These are phyloP conservation scores for Melanerpes aurifrons DNA, from an alignment of 2,113 vertebrate species.

Conservation along the genomic window DNA sequence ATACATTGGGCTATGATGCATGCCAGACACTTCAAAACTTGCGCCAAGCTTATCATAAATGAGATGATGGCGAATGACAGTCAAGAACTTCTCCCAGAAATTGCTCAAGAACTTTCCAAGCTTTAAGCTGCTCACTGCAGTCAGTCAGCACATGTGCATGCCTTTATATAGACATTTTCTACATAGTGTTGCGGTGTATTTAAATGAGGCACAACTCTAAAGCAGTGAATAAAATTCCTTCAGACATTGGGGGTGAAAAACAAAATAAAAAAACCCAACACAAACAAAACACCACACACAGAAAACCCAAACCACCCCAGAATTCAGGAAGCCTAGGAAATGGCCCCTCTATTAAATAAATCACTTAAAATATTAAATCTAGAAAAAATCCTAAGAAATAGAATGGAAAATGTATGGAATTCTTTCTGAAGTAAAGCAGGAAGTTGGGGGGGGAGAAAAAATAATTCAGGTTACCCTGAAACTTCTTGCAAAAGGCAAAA, in stretches of 20 bases:
- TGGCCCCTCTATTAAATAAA: too few relatives aligned
- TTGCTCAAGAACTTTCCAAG: background rate
- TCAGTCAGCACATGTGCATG: too few relatives aligned
- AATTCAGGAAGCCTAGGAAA: too few relatives aligned
- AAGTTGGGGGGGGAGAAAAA: background rate
- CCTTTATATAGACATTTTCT: background rate
- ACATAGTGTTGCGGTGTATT: background rate
- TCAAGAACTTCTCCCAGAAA: background rate
- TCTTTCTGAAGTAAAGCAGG: background rate
- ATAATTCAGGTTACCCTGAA: background rate
- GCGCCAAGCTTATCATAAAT: background rate
- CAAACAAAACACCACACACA: too few relatives aligned
- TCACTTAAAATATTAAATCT: background rate
- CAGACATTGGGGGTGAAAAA: background rate
- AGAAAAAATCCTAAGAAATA: background rate
- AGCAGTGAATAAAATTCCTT: background rate
- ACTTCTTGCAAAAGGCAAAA: background rate
- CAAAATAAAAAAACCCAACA: too few relatives aligned
- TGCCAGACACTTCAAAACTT: background rate
- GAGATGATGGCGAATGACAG: background rate
- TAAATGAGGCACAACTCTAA: background rate
- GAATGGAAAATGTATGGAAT: background rate
- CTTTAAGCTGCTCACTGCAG: background rate
- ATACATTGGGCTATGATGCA: accelerated
- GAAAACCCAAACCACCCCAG: too few relatives aligned